phyloP scores from a whole-genome alignment of 2,113 vertebrate species.

The Turnix velox region DNA sequence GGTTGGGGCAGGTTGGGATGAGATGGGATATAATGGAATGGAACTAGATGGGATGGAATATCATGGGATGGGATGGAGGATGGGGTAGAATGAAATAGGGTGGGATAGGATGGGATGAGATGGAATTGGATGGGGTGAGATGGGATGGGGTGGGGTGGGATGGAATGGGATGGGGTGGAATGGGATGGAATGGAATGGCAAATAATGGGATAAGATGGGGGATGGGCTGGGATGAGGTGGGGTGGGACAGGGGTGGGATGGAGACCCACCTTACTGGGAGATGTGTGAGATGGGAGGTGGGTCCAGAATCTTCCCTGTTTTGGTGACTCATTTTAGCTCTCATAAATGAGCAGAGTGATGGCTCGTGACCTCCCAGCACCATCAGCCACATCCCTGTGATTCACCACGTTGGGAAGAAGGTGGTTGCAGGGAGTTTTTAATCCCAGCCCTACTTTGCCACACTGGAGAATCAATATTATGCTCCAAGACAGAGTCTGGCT shows the following conservation, averaged over 20 bases:
- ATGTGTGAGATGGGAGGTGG: fast-evolving
- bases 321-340: fast-evolving
- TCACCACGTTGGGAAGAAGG: neutral
- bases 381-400: neutral
- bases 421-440: fast-evolving
- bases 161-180: too few species aligned
- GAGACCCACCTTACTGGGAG: neutral
- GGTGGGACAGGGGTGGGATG: neutral
- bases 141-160: too few species aligned
- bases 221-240: too few species aligned
- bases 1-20: too few species aligned
- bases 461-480: fast-evolving
- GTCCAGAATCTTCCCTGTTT: neutral
- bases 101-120: too few species aligned
- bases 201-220: too few species aligned
- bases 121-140: too few species aligned
- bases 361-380: fast-evolving
- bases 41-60: too few species aligned
- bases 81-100: too few species aligned
- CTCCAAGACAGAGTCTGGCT: fast-evolving
- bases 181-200: too few species aligned
- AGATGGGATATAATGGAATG: too few species aligned
- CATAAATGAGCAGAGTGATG: fast-evolving
- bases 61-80: too few species aligned
- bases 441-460: neutral